Percentiles rank a stretch among this genome's conserved stretches.
Evolutionary conservation across 2,888 invertebrate genomes (phyloP).

Genomic region (Habroteleia sp.): DNA sequence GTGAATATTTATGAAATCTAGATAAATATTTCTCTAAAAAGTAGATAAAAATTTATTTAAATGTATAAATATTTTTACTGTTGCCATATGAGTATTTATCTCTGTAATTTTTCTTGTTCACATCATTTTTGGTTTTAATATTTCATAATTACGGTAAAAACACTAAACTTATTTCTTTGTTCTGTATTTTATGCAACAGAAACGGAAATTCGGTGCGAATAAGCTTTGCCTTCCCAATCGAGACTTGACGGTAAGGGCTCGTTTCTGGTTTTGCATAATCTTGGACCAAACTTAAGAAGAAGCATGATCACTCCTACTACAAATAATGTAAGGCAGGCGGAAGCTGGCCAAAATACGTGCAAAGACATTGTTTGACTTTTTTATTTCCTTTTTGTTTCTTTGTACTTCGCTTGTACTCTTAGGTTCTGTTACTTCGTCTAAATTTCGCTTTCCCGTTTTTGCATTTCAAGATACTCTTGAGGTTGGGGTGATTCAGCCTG

Average conservation of each 20-base stretch:
- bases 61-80: too few species aligned
- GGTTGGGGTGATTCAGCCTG: conserved; percentile 69
- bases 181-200: conserved; percentile 72
- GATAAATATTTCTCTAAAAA: too few species aligned
- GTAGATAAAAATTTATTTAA: too few species aligned
- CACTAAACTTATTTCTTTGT: too few species aligned
- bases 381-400: conserved; percentile 1
- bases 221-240: conserved; percentile 86
- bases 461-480: conserved; percentile 84
- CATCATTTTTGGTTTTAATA: conserved; percentile 27
- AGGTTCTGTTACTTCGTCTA: conserved; percentile 77
- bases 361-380: conserved; percentile 83
- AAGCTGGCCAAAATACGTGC: conserved; percentile 89
- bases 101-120: background rate
- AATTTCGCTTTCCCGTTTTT: conserved; percentile 91
- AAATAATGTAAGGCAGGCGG: conserved; percentile 87
- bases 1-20: too few species aligned
- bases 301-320: conserved; percentile 88
- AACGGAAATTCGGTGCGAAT: conserved; percentile 79
- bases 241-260: conserved; percentile 85
- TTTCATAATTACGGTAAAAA: conserved; percentile 34
- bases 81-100: too few species aligned
- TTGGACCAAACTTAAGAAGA: conserved; percentile 88
- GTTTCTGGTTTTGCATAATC: conserved; percentile 87
- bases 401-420: conserved; percentile 20